phyloP scores from a whole-genome alignment of 2,797 vertebrate genomes.

The Lophotriccus pileatus region DNA sequence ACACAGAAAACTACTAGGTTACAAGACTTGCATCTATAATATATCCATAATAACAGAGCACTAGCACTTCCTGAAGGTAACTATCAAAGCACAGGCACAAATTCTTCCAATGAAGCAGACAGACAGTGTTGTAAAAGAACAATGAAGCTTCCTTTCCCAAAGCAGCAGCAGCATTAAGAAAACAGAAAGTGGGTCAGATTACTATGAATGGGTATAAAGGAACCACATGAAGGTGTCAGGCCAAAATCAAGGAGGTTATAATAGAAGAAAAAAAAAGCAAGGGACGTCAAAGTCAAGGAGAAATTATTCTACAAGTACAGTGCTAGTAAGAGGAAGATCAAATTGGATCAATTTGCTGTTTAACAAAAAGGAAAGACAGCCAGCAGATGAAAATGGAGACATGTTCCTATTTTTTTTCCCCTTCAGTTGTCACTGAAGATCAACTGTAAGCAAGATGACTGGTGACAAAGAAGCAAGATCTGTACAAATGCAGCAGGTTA shows the following conservation, averaged over 20 bases:
- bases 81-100: neutral
- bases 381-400: neutral
- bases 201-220: slow-evolving; percentile 3
- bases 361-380: neutral
- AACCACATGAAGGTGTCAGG: slow-evolving; percentile 1
- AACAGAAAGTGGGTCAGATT: slow-evolving; percentile 42
- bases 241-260: slow-evolving; percentile 4
- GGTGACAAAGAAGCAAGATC: neutral
- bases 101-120: neutral
- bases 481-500: neutral
- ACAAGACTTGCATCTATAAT: neutral
- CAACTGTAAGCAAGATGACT: neutral
- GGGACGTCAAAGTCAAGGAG: neutral
- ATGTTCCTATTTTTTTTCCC: neutral
- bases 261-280: neutral
- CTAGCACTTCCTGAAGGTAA: neutral
- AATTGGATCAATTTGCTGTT: neutral
- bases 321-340: neutral
- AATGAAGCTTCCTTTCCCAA: neutral
- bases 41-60: neutral
- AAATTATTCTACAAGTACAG: neutral
- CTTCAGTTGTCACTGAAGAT: neutral
- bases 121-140: neutral
- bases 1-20: neutral
- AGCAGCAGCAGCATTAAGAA: neutral